Evolutionary conservation across 2,888 invertebrate species (phyloP).

Genomic region (Macrosiphum euphorbiae): DNA sequence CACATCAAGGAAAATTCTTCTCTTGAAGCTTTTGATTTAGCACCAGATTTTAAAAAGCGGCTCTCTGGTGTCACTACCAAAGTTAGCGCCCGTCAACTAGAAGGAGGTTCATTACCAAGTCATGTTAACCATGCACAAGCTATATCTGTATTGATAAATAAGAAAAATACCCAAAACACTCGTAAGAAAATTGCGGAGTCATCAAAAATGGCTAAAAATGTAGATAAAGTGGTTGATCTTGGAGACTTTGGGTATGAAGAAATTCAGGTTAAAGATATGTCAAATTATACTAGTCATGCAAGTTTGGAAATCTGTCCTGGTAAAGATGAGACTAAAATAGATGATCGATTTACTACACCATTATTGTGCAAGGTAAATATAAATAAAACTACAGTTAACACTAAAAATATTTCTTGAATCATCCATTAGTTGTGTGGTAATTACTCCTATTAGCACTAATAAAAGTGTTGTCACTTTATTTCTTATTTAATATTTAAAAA

Average conservation of each 20-base stretch:
- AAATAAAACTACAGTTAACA: not conserved
- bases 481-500: not conserved
- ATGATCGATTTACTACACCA: constrained; percentile 55
- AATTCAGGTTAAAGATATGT: constrained; percentile 44
- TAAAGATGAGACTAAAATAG: constrained; percentile 58
- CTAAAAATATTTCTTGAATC: not conserved
- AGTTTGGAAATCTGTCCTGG: constrained; percentile 59
- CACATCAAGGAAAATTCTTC: constrained; percentile 59
- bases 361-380: constrained; percentile 54
- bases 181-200: constrained; percentile 55
- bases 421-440: not conserved
- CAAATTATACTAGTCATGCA: constrained; percentile 63
- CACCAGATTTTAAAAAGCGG: constrained; percentile 59
- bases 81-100: constrained; percentile 73
- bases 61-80: constrained; percentile 56
- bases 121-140: constrained; percentile 72
- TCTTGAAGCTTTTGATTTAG: constrained; percentile 61
- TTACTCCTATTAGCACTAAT: not conserved
- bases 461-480: not conserved
- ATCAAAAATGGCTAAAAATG: constrained; percentile 61
- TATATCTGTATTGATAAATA: constrained; percentile 54
- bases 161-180: constrained; percentile 54
- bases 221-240: constrained; percentile 56
- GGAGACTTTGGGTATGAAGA: constrained; percentile 50
- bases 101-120: constrained; percentile 77